Percentiles rank a stretch among this genome's conserved stretches.
These are phyloP conservation scores for Venusia cambrica DNA, from an alignment of 2,888 invertebrate genomes.

Conservation along the genomic window DNA sequence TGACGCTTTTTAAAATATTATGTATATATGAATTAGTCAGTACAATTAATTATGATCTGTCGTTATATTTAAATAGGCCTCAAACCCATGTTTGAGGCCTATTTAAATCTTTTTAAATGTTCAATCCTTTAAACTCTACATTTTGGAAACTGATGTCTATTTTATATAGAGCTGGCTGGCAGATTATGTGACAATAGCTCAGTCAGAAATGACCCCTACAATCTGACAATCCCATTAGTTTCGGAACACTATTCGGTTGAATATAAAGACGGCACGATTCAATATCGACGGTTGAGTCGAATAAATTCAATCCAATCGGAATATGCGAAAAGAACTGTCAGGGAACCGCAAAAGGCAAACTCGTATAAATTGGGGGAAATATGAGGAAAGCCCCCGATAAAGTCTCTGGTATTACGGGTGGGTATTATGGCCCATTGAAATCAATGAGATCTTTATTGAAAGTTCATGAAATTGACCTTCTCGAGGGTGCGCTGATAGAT, in stretches of 20 bases:
- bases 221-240: constrained; percentile 24
- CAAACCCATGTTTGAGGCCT: too few species aligned
- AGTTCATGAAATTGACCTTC: constrained; percentile 59
- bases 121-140: background rate
- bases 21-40: too few species aligned
- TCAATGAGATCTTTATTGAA: constrained; percentile 70
- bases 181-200: constrained; percentile 4
- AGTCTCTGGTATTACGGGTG: constrained; percentile 60
- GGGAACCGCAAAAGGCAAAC: constrained; percentile 57
- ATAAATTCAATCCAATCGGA: constrained; percentile 58
- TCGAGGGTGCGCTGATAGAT: constrained; percentile 30
- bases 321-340: constrained; percentile 58
- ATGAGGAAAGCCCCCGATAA: constrained; percentile 60
- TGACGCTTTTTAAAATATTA: too few species aligned
- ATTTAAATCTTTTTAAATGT: too few species aligned
- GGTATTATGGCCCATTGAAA: constrained; percentile 67
- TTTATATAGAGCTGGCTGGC: too few species aligned
- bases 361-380: constrained; percentile 66
- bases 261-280: constrained; percentile 38
- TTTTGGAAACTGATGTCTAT: too few species aligned
- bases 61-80: too few species aligned
- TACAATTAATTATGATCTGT: too few species aligned
- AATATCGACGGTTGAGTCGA: constrained; percentile 42
- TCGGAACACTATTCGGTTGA: constrained; percentile 30
- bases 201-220: constrained; percentile 11